phyloP scores from a whole-genome alignment of 2,888 invertebrate species.

The Hoplodrina ambigua region DNA sequence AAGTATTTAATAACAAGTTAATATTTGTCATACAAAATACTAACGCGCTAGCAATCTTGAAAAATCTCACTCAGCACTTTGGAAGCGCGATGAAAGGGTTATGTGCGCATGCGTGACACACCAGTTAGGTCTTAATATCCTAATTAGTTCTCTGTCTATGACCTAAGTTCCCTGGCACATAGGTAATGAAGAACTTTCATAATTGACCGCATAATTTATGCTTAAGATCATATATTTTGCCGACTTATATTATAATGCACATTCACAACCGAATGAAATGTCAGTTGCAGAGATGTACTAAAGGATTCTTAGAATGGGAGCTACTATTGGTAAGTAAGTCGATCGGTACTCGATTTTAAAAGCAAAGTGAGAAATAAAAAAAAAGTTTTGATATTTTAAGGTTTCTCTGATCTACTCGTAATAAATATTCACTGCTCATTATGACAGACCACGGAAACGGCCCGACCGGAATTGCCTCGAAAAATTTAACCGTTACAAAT shows the following conservation, averaged over 20 bases:
- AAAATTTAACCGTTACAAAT: too few relatives aligned
- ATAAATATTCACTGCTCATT: too few relatives aligned
- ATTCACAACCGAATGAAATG: constrained; percentile 54
- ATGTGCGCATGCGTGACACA: too few relatives aligned
- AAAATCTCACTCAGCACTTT: too few relatives aligned
- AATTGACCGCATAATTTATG: constrained; percentile 52
- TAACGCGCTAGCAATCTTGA: too few relatives aligned
- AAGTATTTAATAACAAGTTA: too few relatives aligned
- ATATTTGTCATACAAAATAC: too few relatives aligned
- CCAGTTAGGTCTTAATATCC: not conserved
- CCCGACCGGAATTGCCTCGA: too few relatives aligned
- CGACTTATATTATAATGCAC: constrained; percentile 55
- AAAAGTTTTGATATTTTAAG: too few relatives aligned
- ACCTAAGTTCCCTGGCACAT: not conserved
- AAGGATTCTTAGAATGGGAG: constrained; percentile 47
- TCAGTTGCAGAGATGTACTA: constrained; percentile 50
- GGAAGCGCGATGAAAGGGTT: too few relatives aligned
- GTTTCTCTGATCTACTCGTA: too few relatives aligned
- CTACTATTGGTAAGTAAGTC: constrained; percentile 33
- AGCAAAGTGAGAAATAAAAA: not conserved
- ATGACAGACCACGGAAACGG: too few relatives aligned
- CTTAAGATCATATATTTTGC: constrained; percentile 39
- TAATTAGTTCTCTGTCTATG: not conserved
- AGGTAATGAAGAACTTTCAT: constrained; percentile 41
- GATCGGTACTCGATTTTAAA: not conserved